Conservation (phyloP, 2,888 invertebrate genomes). For the Cataglyphis rosenhaueri region DNA sequence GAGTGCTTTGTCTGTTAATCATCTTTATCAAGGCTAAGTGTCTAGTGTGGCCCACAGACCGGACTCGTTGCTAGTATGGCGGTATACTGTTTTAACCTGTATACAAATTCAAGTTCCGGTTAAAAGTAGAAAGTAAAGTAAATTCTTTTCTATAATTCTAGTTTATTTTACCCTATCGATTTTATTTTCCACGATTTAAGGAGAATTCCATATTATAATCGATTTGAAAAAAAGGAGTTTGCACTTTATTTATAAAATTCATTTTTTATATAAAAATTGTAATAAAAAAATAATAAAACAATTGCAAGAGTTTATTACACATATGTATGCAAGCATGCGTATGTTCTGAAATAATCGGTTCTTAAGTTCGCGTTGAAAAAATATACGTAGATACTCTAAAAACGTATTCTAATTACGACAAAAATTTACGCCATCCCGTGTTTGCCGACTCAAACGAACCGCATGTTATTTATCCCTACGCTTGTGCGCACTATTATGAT, state of each 20-base stretch:
- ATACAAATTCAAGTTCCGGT: not conserved
- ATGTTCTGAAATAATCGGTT: constrained; percentile 23
- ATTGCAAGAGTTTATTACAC: not conserved
- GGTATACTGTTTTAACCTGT: constrained; percentile 23
- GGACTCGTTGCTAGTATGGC: constrained; percentile 50
- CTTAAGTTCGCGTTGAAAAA: constrained; percentile 61
- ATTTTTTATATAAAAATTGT: not conserved
- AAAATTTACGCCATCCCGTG: constrained; percentile 75
- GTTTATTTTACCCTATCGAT: not conserved
- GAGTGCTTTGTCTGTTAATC: constrained; percentile 82
- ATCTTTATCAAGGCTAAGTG: constrained; percentile 81
- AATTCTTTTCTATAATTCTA: not conserved
- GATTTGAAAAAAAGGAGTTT: not conserved
- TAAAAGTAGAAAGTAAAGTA: not conserved
- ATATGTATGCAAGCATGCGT: not conserved
- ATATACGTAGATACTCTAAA: constrained; percentile 43
- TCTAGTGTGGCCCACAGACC: constrained; percentile 81
- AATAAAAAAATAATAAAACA: not conserved
- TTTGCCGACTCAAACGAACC: constrained; percentile 75
- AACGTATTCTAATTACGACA: constrained; percentile 79
- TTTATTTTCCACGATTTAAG: not conserved
- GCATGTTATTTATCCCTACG: constrained; percentile 65
- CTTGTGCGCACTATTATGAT: constrained; percentile 62
- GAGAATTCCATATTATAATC: not conserved
- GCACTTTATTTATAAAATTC: not conserved